Conservation (phyloP, 2,797 vertebrate genomes). For the Amphiprion clarkii region DNA sequence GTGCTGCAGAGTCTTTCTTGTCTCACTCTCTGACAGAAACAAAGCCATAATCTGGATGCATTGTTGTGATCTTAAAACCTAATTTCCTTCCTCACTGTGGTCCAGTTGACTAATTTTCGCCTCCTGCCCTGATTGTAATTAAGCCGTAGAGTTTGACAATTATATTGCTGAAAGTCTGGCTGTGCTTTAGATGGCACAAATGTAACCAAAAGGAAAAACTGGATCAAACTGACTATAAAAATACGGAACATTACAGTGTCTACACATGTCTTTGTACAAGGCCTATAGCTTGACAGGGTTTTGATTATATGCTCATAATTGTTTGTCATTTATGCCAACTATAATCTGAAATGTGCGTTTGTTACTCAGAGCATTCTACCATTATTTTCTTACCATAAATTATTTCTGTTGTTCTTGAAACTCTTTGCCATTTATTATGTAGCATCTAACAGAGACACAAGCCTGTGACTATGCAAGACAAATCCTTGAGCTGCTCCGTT, state of each 20-base stretch:
- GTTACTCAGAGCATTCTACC: background rate
- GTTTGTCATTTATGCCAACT: background rate
- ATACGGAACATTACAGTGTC: background rate
- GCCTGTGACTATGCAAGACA: conserved; percentile 6
- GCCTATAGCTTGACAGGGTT: background rate
- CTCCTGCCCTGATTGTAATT: conserved; percentile 18
- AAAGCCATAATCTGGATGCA: conserved; percentile 28
- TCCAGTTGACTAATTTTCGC: conserved; percentile 20
- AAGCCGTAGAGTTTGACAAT: conserved; percentile 8
- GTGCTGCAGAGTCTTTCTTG: conserved; percentile 10
- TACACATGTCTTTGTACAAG: background rate
- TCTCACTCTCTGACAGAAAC: conserved; percentile 1
- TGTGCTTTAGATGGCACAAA: background rate
- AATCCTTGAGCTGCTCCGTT: conserved; percentile 19
- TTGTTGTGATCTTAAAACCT: conserved; percentile 36
- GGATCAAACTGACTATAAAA: background rate
- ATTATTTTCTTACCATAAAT: background rate
- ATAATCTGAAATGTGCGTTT: background rate
- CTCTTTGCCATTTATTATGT: background rate
- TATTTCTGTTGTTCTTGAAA: background rate
- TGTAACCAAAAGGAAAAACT: background rate
- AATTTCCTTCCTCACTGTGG: conserved; percentile 29
- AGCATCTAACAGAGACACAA: conserved; percentile 8
- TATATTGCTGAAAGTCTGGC: background rate
- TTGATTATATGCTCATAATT: background rate